Evolutionary conservation across 2,113 vertebrate species (phyloP), one percentile per base, ranked within the genome.

Genomic region (Hystrix cristata): DNA sequence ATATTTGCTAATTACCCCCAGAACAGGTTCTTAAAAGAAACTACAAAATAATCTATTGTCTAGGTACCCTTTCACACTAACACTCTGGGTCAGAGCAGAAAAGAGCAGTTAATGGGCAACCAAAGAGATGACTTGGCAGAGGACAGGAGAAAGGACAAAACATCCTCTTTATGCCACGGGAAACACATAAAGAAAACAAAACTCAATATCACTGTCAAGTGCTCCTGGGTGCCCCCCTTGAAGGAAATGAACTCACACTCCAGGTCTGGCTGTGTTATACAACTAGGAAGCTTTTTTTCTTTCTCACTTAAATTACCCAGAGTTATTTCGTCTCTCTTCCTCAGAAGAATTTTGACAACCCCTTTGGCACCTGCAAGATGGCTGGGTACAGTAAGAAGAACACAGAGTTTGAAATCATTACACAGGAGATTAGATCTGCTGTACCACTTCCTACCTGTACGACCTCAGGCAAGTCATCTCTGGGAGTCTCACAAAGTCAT

Each of bases 131-230:
- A 96, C 74, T 64, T 95, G 93, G 95, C 83, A 93, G 81, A 84
- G 91, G 96, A 97, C 48, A 74, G 72, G n/a, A 94, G 59, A 91
- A 92, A 67, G 78, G 88, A 95, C 87, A 96, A 95, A 97, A 96
- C 91, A 92, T 82, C 53, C 55, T 87, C 43, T 90, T 59, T 62
- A 0, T 88, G 95, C 87, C 94, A 74, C 87, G 55, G 87, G 94
- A 97, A 97, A 92, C 88, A 90, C 80, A 94, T 91, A 90, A 96
- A 96, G 53, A 88, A 96, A 94, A 90, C 84, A 92, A 95, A 97
- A 94, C 71, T 95, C 92, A 74, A 1, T 85, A 90, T 94, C 95
- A 74, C 87, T 81, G 60, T 95, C 95, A 88, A 11, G 51, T 11
- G 81, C 51, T 96, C 85, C 69, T 31, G 65, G 87, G 78, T 65